Evolutionary conservation across 2,113 vertebrate species (phyloP).

Genomic region (Salvator merianae): DNA sequence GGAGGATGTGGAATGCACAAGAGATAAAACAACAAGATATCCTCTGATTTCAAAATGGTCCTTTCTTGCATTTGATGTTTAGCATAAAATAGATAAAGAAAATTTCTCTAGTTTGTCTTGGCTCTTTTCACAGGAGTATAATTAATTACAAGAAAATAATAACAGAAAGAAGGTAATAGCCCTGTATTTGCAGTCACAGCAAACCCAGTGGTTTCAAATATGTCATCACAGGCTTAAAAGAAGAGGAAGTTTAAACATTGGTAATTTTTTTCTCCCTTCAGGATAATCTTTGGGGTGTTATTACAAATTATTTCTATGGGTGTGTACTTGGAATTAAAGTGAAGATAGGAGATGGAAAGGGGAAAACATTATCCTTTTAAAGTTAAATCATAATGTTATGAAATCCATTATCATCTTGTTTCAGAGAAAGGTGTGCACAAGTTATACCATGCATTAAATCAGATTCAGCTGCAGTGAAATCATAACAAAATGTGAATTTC

Average conservation of each 20-base stretch:
- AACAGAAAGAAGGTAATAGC: not conserved
- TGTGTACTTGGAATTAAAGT: not conserved
- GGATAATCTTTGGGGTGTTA: not conserved
- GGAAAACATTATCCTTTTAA: not conserved
- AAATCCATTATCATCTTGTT: not conserved
- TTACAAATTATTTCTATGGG: not conserved
- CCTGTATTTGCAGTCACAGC: not conserved
- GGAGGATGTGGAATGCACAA: not conserved
- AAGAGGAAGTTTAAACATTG: not conserved
- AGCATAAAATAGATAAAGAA: not conserved
- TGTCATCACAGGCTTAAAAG: not conserved
- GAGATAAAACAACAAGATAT: not conserved
- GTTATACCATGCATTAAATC: no score
- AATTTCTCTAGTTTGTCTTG: not conserved
- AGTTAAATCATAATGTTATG: not conserved
- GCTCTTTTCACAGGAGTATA: not conserved
- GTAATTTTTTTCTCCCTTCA: not conserved
- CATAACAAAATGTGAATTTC: no score
- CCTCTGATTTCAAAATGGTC: not conserved
- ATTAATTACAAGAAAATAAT: not conserved
- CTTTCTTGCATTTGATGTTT: not conserved
- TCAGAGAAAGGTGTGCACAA: no score
- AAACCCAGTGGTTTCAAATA: not conserved
- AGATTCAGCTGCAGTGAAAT: no score
- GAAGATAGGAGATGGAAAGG: not conserved